phyloP scores from a whole-genome alignment of 2,888 invertebrate species.

The Megaustenia siamemsis region DNA sequence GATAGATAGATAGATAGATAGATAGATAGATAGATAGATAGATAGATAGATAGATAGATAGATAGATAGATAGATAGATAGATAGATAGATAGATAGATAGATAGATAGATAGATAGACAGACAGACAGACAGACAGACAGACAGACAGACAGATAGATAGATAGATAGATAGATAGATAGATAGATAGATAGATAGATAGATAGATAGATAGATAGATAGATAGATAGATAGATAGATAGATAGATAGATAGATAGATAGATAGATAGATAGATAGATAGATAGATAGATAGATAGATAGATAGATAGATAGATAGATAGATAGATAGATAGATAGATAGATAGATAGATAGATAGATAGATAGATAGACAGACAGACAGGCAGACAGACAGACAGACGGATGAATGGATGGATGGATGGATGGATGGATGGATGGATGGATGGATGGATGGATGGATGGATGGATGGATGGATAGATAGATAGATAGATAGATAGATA shows the following conservation, averaged over 20 bases:
- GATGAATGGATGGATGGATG: no score
- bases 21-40: neutral
- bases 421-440: no score
- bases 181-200: neutral
- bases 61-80: constrained; percentile 2
- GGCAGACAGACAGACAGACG: neutral
- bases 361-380: constrained; percentile 11
- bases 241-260: constrained; percentile 18
- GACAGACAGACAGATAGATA: constrained; percentile 1
- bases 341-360: constrained; percentile 20
- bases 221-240: constrained; percentile 4
- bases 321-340: constrained; percentile 11
- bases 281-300: constrained; percentile 25
- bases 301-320: constrained; percentile 18
- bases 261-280: constrained; percentile 25
- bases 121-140: neutral
- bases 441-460: neutral
- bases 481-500: neutral
- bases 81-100: constrained; percentile 7
- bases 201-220: neutral
- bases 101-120: constrained; percentile 8
- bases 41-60: neutral
- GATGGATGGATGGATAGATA: neutral
- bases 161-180: constrained; percentile 12
- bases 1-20: neutral